Evolutionary conservation across 1,140 invertebrate species (phyloP).

Genomic region (Whitmania pigra): DNA sequence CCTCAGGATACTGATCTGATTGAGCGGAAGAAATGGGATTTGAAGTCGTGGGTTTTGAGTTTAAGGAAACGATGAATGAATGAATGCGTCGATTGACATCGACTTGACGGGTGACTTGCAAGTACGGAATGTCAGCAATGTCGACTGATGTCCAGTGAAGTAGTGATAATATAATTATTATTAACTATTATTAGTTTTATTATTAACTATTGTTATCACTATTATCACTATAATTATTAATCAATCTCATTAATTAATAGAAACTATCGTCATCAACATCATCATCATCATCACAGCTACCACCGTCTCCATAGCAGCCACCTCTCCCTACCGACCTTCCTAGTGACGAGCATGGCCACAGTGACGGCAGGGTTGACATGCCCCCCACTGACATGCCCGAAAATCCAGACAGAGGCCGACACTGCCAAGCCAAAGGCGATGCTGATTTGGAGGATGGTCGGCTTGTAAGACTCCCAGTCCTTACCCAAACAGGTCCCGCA

Average conservation of each 20-base stretch:
- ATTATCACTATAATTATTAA: no score
- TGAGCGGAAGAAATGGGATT: neutral
- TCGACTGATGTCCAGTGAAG: no score
- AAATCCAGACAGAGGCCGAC: conserved; percentile 49
- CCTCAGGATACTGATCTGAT: conserved; percentile 33
- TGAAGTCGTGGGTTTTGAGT: neutral
- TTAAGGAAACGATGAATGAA: neutral
- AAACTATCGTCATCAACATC: neutral
- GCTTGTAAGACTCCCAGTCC: conserved; percentile 45
- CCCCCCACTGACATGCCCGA: conserved; percentile 37
- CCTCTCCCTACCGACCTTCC: conserved; percentile 42
- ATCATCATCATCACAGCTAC: neutral
- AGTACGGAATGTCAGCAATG: no score
- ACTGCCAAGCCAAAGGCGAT: conserved; percentile 75
- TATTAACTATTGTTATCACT: no score
- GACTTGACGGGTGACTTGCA: no score
- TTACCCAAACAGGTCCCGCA: conserved; percentile 40
- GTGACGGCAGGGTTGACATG: conserved; percentile 40
- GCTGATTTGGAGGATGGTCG: conserved; percentile 60
- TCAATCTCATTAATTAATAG: no score
- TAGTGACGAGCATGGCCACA: conserved; percentile 47
- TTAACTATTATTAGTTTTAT: no score
- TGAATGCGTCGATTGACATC: no score
- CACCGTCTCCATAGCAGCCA: neutral
- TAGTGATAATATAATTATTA: no score